Conservation (phyloP, 2,113 vertebrate species). For the Eublepharis macularius region DNA sequence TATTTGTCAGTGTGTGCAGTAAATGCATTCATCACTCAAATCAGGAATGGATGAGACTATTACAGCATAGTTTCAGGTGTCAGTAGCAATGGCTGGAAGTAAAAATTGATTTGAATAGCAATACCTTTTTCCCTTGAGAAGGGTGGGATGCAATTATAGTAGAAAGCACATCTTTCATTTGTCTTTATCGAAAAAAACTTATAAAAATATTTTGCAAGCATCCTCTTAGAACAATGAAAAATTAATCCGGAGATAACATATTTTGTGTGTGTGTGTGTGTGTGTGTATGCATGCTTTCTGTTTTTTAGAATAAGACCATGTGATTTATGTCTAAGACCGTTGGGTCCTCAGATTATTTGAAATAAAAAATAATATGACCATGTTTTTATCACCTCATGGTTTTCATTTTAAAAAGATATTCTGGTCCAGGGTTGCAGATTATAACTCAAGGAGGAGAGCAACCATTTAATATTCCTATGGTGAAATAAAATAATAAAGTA, state of each 20-base stretch:
- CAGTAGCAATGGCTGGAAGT: background rate
- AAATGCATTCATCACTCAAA: conserved; percentile 24
- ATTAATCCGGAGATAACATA: background rate
- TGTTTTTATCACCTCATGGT: background rate
- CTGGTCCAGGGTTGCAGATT: background rate
- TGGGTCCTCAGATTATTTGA: too few species aligned
- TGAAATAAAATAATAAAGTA: too few species aligned
- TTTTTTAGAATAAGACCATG: background rate
- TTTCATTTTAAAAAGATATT: background rate
- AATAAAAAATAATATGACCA: background rate
- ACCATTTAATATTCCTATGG: too few species aligned
- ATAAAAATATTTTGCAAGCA: conserved; percentile 4
- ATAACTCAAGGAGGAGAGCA: background rate
- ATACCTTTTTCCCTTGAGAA: conserved; percentile 1
- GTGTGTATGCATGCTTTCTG: too few species aligned
- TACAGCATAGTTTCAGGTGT: conserved; percentile 16
- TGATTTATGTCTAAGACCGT: too few species aligned
- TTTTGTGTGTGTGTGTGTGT: too few species aligned
- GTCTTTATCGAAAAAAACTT: background rate
- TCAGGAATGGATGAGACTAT: conserved; percentile 23
- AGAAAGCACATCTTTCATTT: conserved; percentile 10
- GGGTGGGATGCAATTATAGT: conserved; percentile 4
- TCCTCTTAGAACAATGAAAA: background rate
- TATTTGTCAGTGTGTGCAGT: conserved; percentile 8
- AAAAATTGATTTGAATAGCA: conserved; percentile 8